Conservation (phyloP, 2,797 vertebrate species). For the Pempheris klunzingeri region DNA sequence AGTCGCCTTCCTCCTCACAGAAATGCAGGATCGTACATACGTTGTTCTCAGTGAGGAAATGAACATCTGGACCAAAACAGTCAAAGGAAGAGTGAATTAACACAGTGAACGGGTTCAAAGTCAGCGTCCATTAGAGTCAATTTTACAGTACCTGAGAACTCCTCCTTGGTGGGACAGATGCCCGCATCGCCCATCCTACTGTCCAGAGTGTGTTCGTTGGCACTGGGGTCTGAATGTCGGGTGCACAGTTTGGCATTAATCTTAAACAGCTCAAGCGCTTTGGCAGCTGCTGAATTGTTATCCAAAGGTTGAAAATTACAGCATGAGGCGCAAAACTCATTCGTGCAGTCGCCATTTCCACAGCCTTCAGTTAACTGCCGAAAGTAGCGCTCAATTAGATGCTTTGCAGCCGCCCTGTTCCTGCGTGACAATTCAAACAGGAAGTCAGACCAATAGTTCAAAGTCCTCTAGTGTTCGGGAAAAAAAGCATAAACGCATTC, state of each 20-base stretch:
- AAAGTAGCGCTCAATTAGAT: constrained; percentile 99
- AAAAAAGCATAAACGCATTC: constrained; percentile 18
- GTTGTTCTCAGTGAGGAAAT: constrained; percentile 93
- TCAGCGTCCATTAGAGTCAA: not conserved
- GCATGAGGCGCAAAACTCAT: constrained; percentile 98
- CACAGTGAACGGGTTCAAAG: not conserved
- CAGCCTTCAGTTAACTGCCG: constrained; percentile 99
- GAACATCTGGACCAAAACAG: constrained; percentile 88
- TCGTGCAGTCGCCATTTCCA: constrained; percentile 99
- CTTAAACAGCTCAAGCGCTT: constrained; percentile 98
- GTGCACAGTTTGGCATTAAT: constrained; percentile 98
- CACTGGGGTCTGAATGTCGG: constrained; percentile 88
- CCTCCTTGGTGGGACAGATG: constrained; percentile 84
- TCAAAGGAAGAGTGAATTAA: constrained; percentile 2
- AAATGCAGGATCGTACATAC: constrained; percentile 92
- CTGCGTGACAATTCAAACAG: constrained; percentile 90
- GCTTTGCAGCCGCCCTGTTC: constrained; percentile 99
- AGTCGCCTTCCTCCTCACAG: constrained; percentile 93
- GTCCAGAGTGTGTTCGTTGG: constrained; percentile 87
- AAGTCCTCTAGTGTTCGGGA: constrained; percentile 8
- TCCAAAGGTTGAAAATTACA: constrained; percentile 94
- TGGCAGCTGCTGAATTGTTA: constrained; percentile 97
- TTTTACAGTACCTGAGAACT: constrained; percentile 91
- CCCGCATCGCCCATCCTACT: constrained; percentile 90
- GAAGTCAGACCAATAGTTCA: constrained; percentile 72